Conservation (phyloP, 2,113 vertebrate species). For the Crotalus helleri region DNA sequence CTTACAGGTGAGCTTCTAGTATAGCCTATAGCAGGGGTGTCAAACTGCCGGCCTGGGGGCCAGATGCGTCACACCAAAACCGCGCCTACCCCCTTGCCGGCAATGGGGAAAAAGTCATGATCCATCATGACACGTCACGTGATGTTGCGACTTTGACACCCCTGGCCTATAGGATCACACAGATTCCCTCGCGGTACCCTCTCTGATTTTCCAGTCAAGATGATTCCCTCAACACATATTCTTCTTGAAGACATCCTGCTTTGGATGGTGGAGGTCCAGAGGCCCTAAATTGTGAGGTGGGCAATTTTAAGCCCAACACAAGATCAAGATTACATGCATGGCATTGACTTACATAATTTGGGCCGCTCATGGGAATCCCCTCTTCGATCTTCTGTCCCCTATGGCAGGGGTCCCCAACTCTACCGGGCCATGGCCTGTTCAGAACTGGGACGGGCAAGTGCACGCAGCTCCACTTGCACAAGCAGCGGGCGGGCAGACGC, state of each 20-base stretch:
- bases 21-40: background rate
- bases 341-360: background rate
- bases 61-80: no score
- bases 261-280: background rate
- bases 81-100: fast-evolving
- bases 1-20: background rate
- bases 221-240: background rate
- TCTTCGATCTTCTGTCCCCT: background rate
- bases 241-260: background rate
- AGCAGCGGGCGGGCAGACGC: no score
- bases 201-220: background rate
- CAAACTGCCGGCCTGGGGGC: no score
- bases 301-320: background rate
- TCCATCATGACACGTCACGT: no score
- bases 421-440: no score
- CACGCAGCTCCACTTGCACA: no score
- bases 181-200: background rate
- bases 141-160: no score
- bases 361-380: background rate
- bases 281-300: background rate
- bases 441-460: no score
- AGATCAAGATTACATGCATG: background rate
- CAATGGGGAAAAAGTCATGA: no score
- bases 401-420: no score
- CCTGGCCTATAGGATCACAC: background rate